A percentile compares a stretch with the other conserved stretches of the same genome.
Conservation (phyloP, 2,113 vertebrate species). For the Accipiter cooperii region DNA sequence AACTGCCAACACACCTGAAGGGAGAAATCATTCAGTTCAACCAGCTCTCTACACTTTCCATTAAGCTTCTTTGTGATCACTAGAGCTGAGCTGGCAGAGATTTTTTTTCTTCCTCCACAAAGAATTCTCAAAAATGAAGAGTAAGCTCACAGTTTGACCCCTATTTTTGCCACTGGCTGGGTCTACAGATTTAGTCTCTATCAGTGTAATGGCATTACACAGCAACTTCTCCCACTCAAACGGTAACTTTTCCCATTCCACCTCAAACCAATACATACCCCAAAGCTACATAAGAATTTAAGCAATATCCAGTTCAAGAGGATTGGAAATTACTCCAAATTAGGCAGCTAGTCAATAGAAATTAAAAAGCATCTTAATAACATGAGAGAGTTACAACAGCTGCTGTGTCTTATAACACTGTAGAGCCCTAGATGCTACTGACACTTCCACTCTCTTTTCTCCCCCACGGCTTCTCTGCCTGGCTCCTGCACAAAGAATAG, state of each 20-base stretch:
- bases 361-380: background rate
- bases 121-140: background rate
- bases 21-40: background rate
- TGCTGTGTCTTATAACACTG: background rate
- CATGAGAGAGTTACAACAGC: background rate
- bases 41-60: background rate
- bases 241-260: background rate
- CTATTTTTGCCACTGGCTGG: background rate
- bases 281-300: background rate
- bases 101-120: background rate
- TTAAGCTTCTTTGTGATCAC: background rate
- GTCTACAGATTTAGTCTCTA: background rate
- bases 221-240: background rate
- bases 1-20: background rate
- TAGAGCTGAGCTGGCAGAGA: background rate
- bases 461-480: background rate
- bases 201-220: background rate
- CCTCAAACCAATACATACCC: background rate
- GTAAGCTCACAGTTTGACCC: background rate
- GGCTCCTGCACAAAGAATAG: background rate
- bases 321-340: background rate
- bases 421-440: background rate
- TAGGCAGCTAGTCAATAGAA: background rate
- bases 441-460: background rate
- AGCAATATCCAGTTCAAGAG: background rate